Conservation (phyloP, 2,888 invertebrate genomes). For the Polymixis flavicincta region DNA sequence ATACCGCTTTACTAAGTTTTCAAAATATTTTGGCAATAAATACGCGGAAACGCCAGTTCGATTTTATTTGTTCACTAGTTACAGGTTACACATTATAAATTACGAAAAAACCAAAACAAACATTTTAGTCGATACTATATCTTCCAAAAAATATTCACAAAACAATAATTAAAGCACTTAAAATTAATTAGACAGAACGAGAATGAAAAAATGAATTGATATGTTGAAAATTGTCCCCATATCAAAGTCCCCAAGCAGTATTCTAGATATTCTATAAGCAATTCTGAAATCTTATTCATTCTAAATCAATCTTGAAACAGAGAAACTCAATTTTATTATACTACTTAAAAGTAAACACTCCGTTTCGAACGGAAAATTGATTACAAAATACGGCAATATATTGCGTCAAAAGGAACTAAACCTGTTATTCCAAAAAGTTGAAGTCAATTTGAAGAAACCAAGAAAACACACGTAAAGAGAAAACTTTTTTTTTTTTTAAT, state of each 20-base stretch:
- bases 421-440: constrained; percentile 1
- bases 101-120: background rate
- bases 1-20: constrained; percentile 3
- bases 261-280: background rate
- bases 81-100: constrained; percentile 39
- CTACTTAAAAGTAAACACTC: constrained; percentile 12
- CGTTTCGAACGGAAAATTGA: background rate
- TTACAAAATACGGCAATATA: constrained; percentile 32
- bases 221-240: constrained; percentile 14
- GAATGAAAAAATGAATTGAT: constrained; percentile 3
- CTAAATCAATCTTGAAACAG: constrained; percentile 21
- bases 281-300: constrained; percentile 16
- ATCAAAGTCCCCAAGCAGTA: background rate
- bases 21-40: constrained; percentile 26
- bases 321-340: constrained; percentile 17
- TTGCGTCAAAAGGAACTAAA: constrained; percentile 26
- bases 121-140: background rate
- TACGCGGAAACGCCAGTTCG: constrained; percentile 3
- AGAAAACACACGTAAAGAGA: background rate
- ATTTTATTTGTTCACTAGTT: constrained; percentile 40
- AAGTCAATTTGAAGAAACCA: constrained; percentile 6
- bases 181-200: constrained; percentile 22
- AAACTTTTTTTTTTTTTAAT: too few species aligned
- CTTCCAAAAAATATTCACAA: constrained; percentile 3
- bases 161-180: constrained; percentile 6